phyloP scores from a whole-genome alignment of 2,888 invertebrate genomes.

The Orchestes rusci region DNA sequence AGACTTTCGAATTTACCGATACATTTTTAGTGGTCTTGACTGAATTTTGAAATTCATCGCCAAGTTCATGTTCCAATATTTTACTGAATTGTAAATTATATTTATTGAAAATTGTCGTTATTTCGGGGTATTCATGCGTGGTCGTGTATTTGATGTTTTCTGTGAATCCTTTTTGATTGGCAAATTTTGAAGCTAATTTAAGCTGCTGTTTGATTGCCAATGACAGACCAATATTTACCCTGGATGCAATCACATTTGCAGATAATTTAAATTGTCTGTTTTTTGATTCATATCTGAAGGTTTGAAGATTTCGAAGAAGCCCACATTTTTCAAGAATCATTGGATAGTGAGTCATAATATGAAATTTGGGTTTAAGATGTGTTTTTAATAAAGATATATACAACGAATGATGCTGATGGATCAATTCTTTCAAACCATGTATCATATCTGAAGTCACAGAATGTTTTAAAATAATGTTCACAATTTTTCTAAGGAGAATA shows the following conservation, averaged over 20 bases:
- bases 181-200: background rate
- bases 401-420: background rate
- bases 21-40: no score
- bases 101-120: no score
- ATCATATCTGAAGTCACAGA: no score
- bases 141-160: no score
- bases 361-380: background rate
- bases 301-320: background rate
- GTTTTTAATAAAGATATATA: background rate
- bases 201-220: background rate
- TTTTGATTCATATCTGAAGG: background rate
- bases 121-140: no score
- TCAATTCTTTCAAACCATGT: background rate
- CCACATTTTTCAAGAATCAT: background rate
- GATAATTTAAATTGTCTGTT: background rate
- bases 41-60: no score
- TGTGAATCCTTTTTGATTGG: background rate
- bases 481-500: constrained; percentile 11
- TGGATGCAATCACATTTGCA: background rate
- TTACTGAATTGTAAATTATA: no score
- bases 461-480: background rate
- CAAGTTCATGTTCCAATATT: no score
- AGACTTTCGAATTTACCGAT: no score
- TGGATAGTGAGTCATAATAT: constrained; percentile 2
- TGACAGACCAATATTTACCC: background rate